Percentiles rank a stretch among this genome's conserved stretches.
These are phyloP conservation scores for Dolomedes plantarius DNA, from an alignment of 2,888 invertebrate genomes.

Conservation along the genomic window DNA sequence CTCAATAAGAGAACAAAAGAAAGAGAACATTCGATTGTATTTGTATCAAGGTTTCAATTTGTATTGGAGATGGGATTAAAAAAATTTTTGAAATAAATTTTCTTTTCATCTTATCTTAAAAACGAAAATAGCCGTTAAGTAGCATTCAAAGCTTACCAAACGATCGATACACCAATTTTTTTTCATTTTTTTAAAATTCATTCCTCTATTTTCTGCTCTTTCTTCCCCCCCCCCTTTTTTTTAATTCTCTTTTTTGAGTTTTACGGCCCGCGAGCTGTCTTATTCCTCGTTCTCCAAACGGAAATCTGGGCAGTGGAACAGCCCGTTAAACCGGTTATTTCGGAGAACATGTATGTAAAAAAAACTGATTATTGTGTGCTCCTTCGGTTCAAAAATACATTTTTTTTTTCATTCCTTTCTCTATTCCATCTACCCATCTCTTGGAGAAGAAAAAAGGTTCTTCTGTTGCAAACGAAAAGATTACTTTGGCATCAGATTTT, in stretches of 20 bases:
- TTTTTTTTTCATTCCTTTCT: background rate
- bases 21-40: no score
- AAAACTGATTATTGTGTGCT: background rate
- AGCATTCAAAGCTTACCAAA: no score
- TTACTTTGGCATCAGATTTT: no score
- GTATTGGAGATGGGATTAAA: no score
- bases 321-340: slow-evolving; percentile 27
- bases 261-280: background rate
- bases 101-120: no score
- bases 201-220: background rate
- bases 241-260: background rate
- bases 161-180: no score
- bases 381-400: background rate
- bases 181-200: no score
- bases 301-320: background rate
- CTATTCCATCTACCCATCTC: background rate
- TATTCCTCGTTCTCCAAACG: background rate
- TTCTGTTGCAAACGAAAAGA: background rate
- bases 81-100: no score
- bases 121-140: no score
- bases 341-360: background rate
- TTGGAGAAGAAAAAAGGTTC: background rate
- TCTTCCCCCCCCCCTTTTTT: background rate
- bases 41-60: no score
- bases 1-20: no score